A percentile compares a stretch with the other conserved stretches of the same genome.
Evolutionary conservation across 2,113 vertebrate genomes (phyloP).

Genomic region (Microcebus lehilahytsara): DNA sequence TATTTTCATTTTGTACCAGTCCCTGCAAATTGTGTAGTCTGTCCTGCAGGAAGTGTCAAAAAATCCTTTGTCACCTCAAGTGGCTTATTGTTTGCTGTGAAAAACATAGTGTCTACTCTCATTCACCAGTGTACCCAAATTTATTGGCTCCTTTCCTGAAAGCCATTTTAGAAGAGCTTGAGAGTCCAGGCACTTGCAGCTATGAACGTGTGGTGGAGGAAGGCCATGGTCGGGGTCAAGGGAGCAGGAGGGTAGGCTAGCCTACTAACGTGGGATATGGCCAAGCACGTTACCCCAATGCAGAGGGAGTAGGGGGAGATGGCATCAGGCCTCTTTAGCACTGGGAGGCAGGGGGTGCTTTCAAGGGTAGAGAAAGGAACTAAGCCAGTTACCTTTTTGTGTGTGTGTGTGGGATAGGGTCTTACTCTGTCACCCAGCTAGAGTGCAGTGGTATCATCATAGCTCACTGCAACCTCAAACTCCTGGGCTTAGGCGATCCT

Average conservation of each 20-base stretch:
- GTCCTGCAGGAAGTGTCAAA: not conserved
- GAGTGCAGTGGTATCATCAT: too few species aligned
- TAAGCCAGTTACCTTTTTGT: not conserved
- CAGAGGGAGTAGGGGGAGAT: not conserved
- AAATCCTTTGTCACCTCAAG: not conserved
- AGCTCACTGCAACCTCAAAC: too few species aligned
- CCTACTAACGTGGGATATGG: not conserved
- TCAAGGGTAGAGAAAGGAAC: not conserved
- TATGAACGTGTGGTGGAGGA: not conserved
- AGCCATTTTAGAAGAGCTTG: not conserved
- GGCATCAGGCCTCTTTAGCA: not conserved
- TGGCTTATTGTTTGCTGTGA: not conserved
- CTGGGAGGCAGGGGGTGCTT: not conserved
- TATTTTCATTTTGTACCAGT: not conserved
- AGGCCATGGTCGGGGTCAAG: not conserved
- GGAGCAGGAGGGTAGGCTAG: not conserved
- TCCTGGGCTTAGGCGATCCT: too few species aligned
- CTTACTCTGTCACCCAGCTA: too few species aligned
- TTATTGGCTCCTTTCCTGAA: conserved; percentile 3
- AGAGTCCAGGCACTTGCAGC: not conserved
- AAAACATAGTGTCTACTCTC: not conserved
- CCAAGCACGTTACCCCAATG: not conserved
- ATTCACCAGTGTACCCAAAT: not conserved
- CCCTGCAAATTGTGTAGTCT: not conserved
- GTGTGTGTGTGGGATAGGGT: too few species aligned